These are phyloP conservation scores for Phylloscopus collybita DNA, from an alignment of 2,797 vertebrate species.

Conservation along the genomic window DNA sequence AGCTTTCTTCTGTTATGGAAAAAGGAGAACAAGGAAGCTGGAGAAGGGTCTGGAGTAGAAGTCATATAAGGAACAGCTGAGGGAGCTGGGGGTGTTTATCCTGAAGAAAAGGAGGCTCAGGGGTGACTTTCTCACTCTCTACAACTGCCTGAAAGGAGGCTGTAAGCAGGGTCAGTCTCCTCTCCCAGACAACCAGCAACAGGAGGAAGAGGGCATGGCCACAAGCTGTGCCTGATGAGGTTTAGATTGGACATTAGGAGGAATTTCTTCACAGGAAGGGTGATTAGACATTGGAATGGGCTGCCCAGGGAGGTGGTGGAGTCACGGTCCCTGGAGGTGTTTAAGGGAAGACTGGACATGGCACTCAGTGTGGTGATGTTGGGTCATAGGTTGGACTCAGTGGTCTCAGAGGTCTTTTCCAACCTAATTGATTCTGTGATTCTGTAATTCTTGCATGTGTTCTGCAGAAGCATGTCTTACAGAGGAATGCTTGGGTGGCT, in stretches of 20 bases:
- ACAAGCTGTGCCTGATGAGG: rapidly evolving
- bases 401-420: not conserved
- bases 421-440: not conserved
- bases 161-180: not conserved
- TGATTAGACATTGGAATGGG: not conserved
- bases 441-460: not conserved
- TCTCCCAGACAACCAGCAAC: not conserved
- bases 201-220: not conserved
- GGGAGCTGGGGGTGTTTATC: not conserved
- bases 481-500: not conserved
- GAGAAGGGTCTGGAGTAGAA: not conserved
- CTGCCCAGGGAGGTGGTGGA: not conserved
- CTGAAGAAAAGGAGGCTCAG: not conserved
- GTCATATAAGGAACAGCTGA: not conserved
- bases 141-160: not conserved
- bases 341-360: rapidly evolving
- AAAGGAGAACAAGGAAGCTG: not conserved
- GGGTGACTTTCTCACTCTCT: not conserved
- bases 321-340: not conserved
- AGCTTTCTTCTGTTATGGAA: not conserved
- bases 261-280: not conserved
- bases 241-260: not conserved
- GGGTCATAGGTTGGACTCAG: not conserved
- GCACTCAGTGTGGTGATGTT: not conserved
- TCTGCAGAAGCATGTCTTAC: not conserved